Conservation (phyloP, 1,140 invertebrate genomes). For the Brachystomella parvula region DNA sequence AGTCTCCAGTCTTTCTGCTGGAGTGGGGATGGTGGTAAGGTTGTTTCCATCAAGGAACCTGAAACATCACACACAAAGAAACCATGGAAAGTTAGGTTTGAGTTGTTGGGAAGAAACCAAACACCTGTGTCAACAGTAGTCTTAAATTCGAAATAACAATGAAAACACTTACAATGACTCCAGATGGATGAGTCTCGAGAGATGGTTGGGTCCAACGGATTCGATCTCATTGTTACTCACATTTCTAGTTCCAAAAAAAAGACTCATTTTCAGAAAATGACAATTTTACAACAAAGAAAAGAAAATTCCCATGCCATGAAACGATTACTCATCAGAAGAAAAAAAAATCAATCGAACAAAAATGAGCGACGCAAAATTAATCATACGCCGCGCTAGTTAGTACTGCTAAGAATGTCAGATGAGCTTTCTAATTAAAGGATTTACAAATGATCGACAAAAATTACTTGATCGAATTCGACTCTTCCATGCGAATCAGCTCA, state of each 20-base stretch:
- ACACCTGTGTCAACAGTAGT: conserved; percentile 1
- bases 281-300: too few species aligned
- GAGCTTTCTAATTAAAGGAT: too few species aligned
- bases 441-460: too few species aligned
- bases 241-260: conserved; percentile 26
- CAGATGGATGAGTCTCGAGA: conserved; percentile 16
- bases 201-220: background rate
- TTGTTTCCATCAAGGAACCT: conserved; percentile 40
- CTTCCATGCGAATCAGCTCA: too few species aligned
- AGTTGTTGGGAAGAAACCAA: background rate
- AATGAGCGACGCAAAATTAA: too few species aligned
- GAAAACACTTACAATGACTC: conserved; percentile 24
- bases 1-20: conserved; percentile 25
- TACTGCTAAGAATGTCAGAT: too few species aligned
- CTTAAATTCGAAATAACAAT: too few species aligned
- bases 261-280: background rate
- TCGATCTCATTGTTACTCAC: conserved; percentile 30
- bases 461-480: too few species aligned
- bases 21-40: conserved; percentile 39
- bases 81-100: background rate
- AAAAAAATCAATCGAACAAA: too few species aligned
- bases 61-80: conserved; percentile 4
- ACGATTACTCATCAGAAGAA: too few species aligned
- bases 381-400: too few species aligned
- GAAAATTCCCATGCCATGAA: too few species aligned